Evolutionary conservation across 1,140 invertebrate genomes (phyloP).

Genomic region (Drosophila asahinai): DNA sequence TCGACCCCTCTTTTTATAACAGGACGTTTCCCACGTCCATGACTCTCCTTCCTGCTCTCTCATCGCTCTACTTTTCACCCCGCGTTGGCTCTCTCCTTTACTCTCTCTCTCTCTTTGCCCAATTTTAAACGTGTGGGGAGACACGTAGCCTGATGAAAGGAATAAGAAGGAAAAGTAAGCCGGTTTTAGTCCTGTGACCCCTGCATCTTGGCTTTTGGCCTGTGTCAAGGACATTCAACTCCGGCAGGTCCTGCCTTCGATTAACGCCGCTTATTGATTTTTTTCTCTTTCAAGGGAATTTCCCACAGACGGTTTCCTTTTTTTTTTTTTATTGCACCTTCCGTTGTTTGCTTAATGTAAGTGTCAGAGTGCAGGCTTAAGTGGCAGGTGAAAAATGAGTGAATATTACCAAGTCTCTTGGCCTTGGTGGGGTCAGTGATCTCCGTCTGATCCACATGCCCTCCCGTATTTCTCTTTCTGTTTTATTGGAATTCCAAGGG

Average conservation of each 20-base stretch:
- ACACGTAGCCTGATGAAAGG: constrained; percentile 51
- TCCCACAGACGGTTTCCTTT: neutral
- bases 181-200: constrained; percentile 39
- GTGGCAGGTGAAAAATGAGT: constrained; percentile 31
- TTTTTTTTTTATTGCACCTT: constrained; percentile 1
- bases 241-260: constrained; percentile 23
- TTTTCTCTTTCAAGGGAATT: constrained; percentile 11
- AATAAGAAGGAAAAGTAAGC: constrained; percentile 1
- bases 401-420: constrained; percentile 22
- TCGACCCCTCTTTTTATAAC: neutral
- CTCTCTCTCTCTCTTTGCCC: constrained; percentile 10
- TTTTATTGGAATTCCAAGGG: constrained; percentile 5
- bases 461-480: neutral
- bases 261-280: constrained; percentile 54
- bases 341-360: constrained; percentile 2
- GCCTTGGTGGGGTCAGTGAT: constrained; percentile 39
- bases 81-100: neutral
- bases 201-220: constrained; percentile 35
- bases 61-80: constrained; percentile 3
- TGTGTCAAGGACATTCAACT: constrained; percentile 73
- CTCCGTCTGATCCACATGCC: neutral
- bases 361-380: constrained; percentile 22
- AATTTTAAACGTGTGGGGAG: constrained; percentile 38
- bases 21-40: neutral
- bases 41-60: constrained; percentile 3